phyloP scores from a whole-genome alignment of 1,140 invertebrate genomes.

The Drosophila takahashii region DNA sequence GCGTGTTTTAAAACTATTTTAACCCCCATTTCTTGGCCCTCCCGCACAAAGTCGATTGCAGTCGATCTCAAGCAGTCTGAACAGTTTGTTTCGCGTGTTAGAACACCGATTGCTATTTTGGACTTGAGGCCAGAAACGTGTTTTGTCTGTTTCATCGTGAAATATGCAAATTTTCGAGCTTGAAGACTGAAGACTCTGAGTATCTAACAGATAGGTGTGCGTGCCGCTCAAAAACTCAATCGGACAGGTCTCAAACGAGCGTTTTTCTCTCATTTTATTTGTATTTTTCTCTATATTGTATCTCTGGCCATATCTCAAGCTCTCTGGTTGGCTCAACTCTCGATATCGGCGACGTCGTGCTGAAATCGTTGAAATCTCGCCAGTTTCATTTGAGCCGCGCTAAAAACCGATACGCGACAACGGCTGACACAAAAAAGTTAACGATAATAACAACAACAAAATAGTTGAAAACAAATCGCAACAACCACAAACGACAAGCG shows the following conservation, averaged over 20 bases:
- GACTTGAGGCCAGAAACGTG: constrained; percentile 38
- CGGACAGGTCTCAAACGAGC: constrained; percentile 26
- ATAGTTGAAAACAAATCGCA: constrained; percentile 15
- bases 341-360: constrained; percentile 38
- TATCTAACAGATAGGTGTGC: constrained; percentile 65
- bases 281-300: constrained; percentile 20
- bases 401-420: constrained; percentile 79
- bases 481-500: constrained; percentile 38
- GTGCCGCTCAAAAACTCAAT: constrained; percentile 74
- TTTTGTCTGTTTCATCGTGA: constrained; percentile 32
- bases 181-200: constrained; percentile 45
- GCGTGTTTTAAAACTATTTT: constrained; percentile 12
- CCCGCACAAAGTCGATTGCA: constrained; percentile 23
- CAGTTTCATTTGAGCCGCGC: constrained; percentile 84
- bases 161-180: constrained; percentile 76
- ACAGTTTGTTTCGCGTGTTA: constrained; percentile 55
- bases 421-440: constrained; percentile 42
- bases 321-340: constrained; percentile 22
- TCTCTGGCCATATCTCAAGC: constrained; percentile 34
- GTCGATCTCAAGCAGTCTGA: constrained; percentile 18
- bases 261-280: constrained; percentile 22
- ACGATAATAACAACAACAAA: constrained; percentile 26
- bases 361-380: constrained; percentile 60
- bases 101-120: constrained; percentile 51
- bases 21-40: constrained; percentile 3